Conservation (phyloP, 2,113 vertebrate genomes). For the Myiozetetes cayanensis region DNA sequence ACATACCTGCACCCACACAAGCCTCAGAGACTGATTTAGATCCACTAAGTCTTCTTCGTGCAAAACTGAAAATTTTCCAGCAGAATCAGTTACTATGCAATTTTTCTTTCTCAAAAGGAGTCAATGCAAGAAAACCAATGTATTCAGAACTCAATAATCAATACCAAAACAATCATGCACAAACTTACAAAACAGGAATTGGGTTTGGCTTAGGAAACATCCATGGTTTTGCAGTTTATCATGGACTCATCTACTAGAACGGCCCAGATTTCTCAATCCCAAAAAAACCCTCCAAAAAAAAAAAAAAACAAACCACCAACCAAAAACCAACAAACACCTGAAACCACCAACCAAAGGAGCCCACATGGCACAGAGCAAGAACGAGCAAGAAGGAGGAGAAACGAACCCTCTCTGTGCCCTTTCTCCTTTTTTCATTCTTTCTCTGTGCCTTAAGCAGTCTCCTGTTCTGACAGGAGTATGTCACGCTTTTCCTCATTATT, state of each 20-base stretch:
- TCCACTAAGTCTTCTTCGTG: neutral
- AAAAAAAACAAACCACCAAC: neutral
- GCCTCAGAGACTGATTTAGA: constrained; percentile 26
- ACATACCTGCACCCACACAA: constrained; percentile 61
- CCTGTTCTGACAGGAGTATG: constrained; percentile 40
- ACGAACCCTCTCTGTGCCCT: neutral
- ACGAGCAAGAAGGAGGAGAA: neutral
- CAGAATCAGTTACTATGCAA: neutral
- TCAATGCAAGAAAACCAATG: neutral
- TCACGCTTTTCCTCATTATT: constrained; percentile 13
- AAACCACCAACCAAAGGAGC: neutral
- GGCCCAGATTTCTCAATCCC: neutral
- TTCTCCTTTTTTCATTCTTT: constrained; percentile 18
- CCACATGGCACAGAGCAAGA: neutral
- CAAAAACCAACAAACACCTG: neutral
- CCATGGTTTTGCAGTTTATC: constrained; percentile 9
- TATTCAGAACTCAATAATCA: neutral
- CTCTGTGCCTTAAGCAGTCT: constrained; percentile 51
- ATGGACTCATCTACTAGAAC: neutral
- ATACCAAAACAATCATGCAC: neutral
- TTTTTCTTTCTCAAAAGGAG: neutral
- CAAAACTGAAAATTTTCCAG: neutral
- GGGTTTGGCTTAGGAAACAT: neutral
- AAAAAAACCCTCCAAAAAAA: neutral
- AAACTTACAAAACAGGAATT: neutral